These are phyloP conservation scores for Samia ricini DNA, from an alignment of 1,140 invertebrate species.

Conservation along the genomic window DNA sequence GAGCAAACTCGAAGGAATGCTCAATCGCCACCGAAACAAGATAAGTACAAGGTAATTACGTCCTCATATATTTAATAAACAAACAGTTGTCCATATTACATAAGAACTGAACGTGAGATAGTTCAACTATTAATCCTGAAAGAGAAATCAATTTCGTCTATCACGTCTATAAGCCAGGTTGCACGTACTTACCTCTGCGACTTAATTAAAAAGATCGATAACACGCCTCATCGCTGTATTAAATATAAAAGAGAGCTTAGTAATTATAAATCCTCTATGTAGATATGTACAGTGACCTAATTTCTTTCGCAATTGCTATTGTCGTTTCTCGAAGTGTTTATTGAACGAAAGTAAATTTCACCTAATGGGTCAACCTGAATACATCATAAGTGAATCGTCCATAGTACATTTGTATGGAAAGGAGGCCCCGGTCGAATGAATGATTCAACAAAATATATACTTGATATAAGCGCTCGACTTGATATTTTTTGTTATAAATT, in stretches of 20 bases:
- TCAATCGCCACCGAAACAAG: too few species aligned
- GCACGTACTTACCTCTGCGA: too few species aligned
- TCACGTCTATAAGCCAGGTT: too few species aligned
- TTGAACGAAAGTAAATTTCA: slow-evolving; percentile 43
- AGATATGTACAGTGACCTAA: slow-evolving; percentile 16
- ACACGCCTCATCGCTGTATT: neutral
- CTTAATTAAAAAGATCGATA: neutral
- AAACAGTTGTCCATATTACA: too few species aligned
- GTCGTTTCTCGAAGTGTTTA: slow-evolving; percentile 11
- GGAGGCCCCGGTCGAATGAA: neutral
- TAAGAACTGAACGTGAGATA: too few species aligned
- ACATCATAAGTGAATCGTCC: slow-evolving; percentile 37
- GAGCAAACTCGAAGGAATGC: too few species aligned
- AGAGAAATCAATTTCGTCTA: too few species aligned
- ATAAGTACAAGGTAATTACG: too few species aligned
- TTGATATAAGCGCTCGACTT: neutral
- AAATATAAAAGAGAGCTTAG: neutral
- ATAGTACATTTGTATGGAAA: slow-evolving; percentile 42
- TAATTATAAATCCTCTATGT: neutral
- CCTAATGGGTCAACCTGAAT: slow-evolving; percentile 41
- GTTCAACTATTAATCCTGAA: too few species aligned
- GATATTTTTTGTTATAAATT: neutral
- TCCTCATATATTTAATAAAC: too few species aligned
- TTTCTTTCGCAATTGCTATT: slow-evolving; percentile 24
- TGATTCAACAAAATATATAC: neutral